phyloP scores from a whole-genome alignment of 2,797 vertebrate species.

The Xyrichtys novacula region DNA sequence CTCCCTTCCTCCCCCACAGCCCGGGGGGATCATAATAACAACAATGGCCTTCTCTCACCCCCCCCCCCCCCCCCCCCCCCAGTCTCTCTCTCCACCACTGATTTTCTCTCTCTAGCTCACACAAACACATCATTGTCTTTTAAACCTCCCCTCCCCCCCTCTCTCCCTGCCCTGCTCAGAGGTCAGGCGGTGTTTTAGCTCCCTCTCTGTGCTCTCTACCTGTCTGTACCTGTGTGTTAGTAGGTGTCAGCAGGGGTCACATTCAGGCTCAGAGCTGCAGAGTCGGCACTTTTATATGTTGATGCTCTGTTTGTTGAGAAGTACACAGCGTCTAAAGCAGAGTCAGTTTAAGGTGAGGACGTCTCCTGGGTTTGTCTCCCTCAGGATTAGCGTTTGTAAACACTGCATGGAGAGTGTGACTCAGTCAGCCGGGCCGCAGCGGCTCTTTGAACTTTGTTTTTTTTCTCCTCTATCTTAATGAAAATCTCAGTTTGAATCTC shows the following conservation, averaged over 20 bases:
- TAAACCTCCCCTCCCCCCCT: slow-evolving; percentile 34
- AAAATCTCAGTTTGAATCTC: slow-evolving; percentile 39
- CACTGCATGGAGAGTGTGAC: slow-evolving; percentile 33
- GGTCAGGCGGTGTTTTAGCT: slow-evolving; percentile 63
- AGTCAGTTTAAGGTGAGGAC: slow-evolving; percentile 37
- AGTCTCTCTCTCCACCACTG: slow-evolving; percentile 17
- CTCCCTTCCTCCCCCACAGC: slow-evolving; percentile 35
- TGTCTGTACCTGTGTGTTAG: no score
- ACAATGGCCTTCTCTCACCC: slow-evolving; percentile 71
- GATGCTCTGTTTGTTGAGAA: slow-evolving; percentile 23
- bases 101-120: slow-evolving; percentile 50
- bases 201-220: slow-evolving; percentile 44
- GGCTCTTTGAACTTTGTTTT: slow-evolving; percentile 4
- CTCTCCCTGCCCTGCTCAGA: slow-evolving; percentile 18
- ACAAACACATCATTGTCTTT: slow-evolving; percentile 77
- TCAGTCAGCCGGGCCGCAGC: slow-evolving; percentile 14
- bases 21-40: slow-evolving; percentile 66
- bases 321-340: slow-evolving; percentile 8
- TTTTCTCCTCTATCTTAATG: slow-evolving; percentile 15
- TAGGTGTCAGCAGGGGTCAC: slow-evolving; percentile 23
- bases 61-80: background rate
- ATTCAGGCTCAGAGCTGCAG: slow-evolving; percentile 19
- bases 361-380: slow-evolving; percentile 51
- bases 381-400: slow-evolving; percentile 66
- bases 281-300: slow-evolving; percentile 6